Evolutionary conservation across 2,888 invertebrate species (phyloP), one percentile per base, ranked within the genome.

Genomic region (Cantharis lateralis): DNA sequence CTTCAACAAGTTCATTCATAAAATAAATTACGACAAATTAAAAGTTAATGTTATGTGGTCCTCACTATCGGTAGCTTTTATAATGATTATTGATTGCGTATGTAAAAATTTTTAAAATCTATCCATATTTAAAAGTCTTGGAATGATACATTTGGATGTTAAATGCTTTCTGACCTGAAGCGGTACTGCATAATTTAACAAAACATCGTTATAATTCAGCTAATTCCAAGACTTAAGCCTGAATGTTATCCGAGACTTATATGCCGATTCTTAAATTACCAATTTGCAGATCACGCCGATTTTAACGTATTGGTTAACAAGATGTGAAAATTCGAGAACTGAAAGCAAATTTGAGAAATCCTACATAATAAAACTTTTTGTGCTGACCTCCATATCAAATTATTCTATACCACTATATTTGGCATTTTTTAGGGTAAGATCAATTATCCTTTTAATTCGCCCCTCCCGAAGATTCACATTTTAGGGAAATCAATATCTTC

Each of bases 271-370:
- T 28, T 28, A 28, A 28, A 28, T 28, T 11, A 28, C 11, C 11
- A 4, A 32, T 48, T 48, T 68, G 10, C 26, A 68, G 68, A 1
- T 68, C 10, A 20, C 15, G 11, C 20, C 24, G 15, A 26, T 7
- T 26, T 10, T 68, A 68, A 10, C 26, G 3, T 3, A 24, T 26
- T 9, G 4, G 20, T 26, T 68, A 68, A 68, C 68, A 10, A 13
- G 9, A 26, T 15, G 11, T 2, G 18, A 18, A 24, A 26, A 20
- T 18, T 15, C 68, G 10, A 68, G 77, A 62, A 82, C 81, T 4
- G 78, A 80, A 64, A 64, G 62, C 15, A 77, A 81, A 63, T 80
- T 80, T 26, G 80, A 80, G 13, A 75, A 80, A n/a, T 76, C 82
- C 0, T 78, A 71, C 20, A 76, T 80, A 11, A 78, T 77, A 69